Percentiles rank a stretch among this genome's conserved stretches.
phyloP scores from a whole-genome alignment of 2,888 invertebrate genomes.

The Branchipolynoe longqiensis region DNA sequence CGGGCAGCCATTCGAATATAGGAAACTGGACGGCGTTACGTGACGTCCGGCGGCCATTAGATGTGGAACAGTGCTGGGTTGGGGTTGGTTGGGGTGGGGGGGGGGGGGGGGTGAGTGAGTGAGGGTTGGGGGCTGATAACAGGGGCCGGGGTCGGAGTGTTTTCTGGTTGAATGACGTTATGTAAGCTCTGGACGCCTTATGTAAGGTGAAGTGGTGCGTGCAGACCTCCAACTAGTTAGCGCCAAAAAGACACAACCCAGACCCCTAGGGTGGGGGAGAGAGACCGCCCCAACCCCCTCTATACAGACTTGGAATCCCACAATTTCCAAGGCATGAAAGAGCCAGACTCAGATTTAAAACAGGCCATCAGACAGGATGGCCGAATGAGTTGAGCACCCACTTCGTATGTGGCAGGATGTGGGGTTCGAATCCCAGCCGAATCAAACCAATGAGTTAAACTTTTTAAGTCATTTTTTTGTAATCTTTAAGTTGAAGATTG shows the following conservation, averaged over 20 bases:
- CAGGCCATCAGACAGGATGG: too few species aligned
- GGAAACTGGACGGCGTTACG: slow-evolving; percentile 27
- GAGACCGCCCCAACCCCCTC: not conserved
- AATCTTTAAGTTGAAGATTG: too few species aligned
- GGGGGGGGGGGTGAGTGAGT: not conserved
- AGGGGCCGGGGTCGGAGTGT: slow-evolving; percentile 10
- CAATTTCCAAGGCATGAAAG: too few species aligned
- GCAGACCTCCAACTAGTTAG: not conserved
- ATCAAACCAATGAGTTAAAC: too few species aligned
- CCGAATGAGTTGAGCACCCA: too few species aligned
- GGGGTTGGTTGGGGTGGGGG: not conserved
- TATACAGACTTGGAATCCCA: not conserved
- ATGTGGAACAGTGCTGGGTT: not conserved
- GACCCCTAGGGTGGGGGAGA: not conserved
- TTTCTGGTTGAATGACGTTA: slow-evolving; percentile 42
- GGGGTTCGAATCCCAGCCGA: too few species aligned
- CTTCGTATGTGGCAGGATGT: too few species aligned
- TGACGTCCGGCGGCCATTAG: not conserved
- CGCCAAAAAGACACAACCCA: slow-evolving; percentile 13
- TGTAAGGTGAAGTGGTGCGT: slow-evolving; percentile 36
- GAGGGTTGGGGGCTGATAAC: slow-evolving; percentile 2
- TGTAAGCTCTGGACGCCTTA: slow-evolving; percentile 22
- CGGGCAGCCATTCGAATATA: not conserved
- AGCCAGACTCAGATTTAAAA: too few species aligned
- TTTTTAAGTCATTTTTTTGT: too few species aligned